Evolutionary conservation across 2,888 invertebrate genomes (phyloP), one percentile per base, ranked within the genome.

Genomic region (Ischnus inquisitorius): DNA sequence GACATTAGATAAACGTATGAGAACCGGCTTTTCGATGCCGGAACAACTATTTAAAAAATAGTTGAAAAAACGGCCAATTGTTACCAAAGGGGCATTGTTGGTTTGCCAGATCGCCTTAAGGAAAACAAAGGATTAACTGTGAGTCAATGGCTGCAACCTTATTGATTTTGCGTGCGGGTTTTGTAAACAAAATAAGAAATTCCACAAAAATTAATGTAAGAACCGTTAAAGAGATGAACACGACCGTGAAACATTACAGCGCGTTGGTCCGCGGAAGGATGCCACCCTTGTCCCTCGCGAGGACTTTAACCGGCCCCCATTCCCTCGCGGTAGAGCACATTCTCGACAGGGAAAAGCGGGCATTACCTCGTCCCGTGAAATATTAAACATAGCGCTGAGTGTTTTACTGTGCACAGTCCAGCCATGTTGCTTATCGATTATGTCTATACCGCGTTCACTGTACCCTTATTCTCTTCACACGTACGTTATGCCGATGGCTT

Each of bases 401-500:
- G 89, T 91, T 92, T 92, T 91, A 91, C 89, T 88, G 82, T 82
- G 85, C 86, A 84, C 87, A 87, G 87, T 83, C 86, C 89, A 87
- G 89, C 90, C 91, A 90, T 90, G 87, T 89, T 87, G 88, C 84
- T 87, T 92, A 92, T 92, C 89, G 92, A 92, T 92, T 91, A 71
- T 67, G 46, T 67, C 62, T 79, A 60, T 28, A 14, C 57, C 25
- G 25, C 28, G 28, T 4, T 16, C 39, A n/a, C 48, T 8, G 22
- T 34, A 22, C 48, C 22, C 43, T 72, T 6, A 8, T 72, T 46
- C 25, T 46, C 41, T 72, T 10, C n/a, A 16, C 28, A 14, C 25
- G 28, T 28, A 28, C 57, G 57, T 28, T 25, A 14, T 14, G 10
- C 14, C 8, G 12, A 28, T 3, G 57, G 19, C 5, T 28, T 25